A percentile compares a stretch with the other conserved stretches of the same genome.
phyloP scores from a whole-genome alignment of 1,140 invertebrate species.

The Drosophila persimilis region DNA sequence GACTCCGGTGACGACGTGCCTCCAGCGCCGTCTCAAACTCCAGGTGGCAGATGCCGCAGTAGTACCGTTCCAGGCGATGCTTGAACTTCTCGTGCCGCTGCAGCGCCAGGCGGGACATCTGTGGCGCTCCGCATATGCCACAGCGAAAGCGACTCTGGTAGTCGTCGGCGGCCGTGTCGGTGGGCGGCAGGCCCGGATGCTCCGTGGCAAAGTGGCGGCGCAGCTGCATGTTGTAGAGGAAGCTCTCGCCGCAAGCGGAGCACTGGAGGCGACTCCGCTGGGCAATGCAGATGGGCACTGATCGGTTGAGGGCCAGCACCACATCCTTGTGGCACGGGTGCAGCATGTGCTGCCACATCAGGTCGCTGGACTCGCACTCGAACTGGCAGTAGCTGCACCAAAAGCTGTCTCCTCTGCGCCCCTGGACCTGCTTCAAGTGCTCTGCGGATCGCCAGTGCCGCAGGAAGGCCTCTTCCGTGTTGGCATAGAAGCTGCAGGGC shows the following conservation, averaged over 20 bases:
- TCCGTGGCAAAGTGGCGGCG: conserved; percentile 86
- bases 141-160: conserved; percentile 88
- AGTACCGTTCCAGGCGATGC: conserved; percentile 85
- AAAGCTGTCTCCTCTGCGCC: conserved; percentile 84
- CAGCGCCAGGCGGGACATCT: conserved; percentile 86
- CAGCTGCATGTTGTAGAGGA: conserved; percentile 89
- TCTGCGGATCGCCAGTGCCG: conserved; percentile 88
- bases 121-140: conserved; percentile 84
- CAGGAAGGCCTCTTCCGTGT: conserved; percentile 86
- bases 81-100: conserved; percentile 86
- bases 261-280: conserved; percentile 84
- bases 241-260: conserved; percentile 85
- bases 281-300: conserved; percentile 90
- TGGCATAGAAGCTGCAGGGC: conserved; percentile 92
- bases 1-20: conserved; percentile 87
- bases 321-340: conserved; percentile 88
- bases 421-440: conserved; percentile 84
- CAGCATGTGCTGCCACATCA: conserved; percentile 88
- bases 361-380: conserved; percentile 86
- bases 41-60: conserved; percentile 87
- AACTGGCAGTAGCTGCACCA: conserved; percentile 91
- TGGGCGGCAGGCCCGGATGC: conserved; percentile 33
- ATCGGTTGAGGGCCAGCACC: conserved; percentile 89
- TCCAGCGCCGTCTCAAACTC: conserved; percentile 86
- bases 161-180: conserved; percentile 85